Percentiles rank a stretch among this genome's conserved stretches.
phyloP scores from a whole-genome alignment of 2,113 vertebrate species.

The Periophthalmodon schlosseri region DNA sequence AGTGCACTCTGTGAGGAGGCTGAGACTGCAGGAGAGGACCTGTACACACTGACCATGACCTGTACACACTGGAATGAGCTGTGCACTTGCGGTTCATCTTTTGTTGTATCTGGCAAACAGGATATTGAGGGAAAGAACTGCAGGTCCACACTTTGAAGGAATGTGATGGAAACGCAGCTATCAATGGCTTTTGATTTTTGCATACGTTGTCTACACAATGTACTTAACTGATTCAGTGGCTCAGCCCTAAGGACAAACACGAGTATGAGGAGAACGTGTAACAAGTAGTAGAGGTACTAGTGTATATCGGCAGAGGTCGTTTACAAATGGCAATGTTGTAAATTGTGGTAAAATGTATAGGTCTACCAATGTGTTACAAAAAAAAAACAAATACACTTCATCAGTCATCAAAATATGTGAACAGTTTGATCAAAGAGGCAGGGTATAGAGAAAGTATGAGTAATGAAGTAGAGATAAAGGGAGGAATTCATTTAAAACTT shows the following conservation, averaged over 20 bases:
- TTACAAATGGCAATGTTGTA: neutral
- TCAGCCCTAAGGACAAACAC: neutral
- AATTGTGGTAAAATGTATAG: neutral
- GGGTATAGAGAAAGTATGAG: too few species aligned
- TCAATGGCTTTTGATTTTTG: neutral
- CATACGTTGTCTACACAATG: too few species aligned
- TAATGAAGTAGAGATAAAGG: too few species aligned
- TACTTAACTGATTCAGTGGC: neutral
- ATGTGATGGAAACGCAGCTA: neutral
- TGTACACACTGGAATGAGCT: slow-evolving; percentile 53
- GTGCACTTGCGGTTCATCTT: slow-evolving; percentile 45
- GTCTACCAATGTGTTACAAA: too few species aligned
- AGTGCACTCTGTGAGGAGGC: slow-evolving; percentile 1
- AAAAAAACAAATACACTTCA: neutral
- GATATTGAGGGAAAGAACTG: slow-evolving; percentile 59
- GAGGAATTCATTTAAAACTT: too few species aligned
- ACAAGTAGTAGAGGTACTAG: neutral
- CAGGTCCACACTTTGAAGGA: slow-evolving; percentile 36
- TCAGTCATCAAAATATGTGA: neutral
- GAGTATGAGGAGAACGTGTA: neutral
- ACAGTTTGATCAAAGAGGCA: neutral
- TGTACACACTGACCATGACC: slow-evolving; percentile 39
- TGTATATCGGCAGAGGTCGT: neutral
- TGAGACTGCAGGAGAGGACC: slow-evolving; percentile 16
- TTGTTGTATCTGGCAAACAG: slow-evolving; percentile 64